Evolutionary conservation across 2,113 vertebrate species (phyloP), one percentile per base, ranked within the genome.

Genomic region (Vidua chalybeata): DNA sequence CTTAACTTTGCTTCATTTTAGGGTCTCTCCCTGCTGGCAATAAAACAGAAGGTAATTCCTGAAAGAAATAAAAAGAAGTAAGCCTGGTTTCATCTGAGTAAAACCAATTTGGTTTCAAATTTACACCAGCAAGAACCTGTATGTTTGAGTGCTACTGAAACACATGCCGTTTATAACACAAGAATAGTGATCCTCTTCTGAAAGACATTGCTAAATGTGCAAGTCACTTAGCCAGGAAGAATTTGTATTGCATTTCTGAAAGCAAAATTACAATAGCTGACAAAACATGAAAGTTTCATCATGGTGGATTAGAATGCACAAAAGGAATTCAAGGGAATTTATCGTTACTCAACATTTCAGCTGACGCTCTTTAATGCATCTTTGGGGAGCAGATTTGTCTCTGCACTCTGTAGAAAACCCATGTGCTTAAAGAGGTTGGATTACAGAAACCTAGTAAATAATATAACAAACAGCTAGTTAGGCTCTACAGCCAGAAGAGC

Each of bases 261-360:
- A 98, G 97, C 96, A 97, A 98, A 98, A 98, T 98, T 97, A 97
- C 97, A 98, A 97, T 89, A 98, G 91, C 97, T 98, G 98, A 98
- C 98, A 98, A 98, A 97, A 97, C 97, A 98, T 94, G 96, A 97
- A 98, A 95, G 95, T 98, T 97, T 97, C 96, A 97, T 97, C 96
- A 66, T 96, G 91, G 97, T 94, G 96, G 97, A 95, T 98, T 96
- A 97, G 97, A 97, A 95, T 33, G 41, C 33, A 6, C 94, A 90
- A 76, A 30, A 97, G 95, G 95, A 97, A 95, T 97, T 97, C 91
- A 93, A 80, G 97, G 96, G 97, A 98, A 98, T 98, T 97, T 96
- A 95, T 94, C 88, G 8, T 97, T 98, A 97, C 97, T 98, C 97
- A 97, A 98, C 97, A 96, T 96, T 98, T 97, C 97, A 97, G 96